These are phyloP conservation scores for Drosophila fungiperda DNA, from an alignment of 2,888 invertebrate species.

Conservation along the genomic window DNA sequence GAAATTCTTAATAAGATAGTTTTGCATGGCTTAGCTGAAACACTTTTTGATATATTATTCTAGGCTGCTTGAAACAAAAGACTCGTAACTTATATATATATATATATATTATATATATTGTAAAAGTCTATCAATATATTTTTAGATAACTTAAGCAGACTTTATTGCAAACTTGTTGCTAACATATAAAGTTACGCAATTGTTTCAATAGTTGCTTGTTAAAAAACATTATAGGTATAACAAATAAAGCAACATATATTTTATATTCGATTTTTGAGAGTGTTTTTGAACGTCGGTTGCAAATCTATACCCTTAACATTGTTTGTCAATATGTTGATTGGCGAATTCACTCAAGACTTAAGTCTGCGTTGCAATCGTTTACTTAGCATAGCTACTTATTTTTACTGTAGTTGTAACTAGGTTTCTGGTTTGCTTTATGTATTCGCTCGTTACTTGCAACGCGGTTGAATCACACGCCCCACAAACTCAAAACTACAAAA, in stretches of 20 bases:
- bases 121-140: background rate
- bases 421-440: constrained; percentile 45
- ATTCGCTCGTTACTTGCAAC: constrained; percentile 44
- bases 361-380: constrained; percentile 6
- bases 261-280: background rate
- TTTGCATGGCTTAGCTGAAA: constrained; percentile 1
- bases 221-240: background rate
- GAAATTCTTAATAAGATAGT: background rate
- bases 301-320: constrained; percentile 2
- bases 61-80: background rate
- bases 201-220: background rate
- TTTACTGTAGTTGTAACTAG: background rate
- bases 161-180: background rate
- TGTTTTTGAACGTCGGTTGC: background rate
- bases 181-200: background rate
- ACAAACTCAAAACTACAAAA: background rate
- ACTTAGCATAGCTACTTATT: background rate
- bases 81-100: background rate
- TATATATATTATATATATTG: background rate
- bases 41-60: background rate
- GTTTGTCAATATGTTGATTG: background rate
- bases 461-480: constrained; percentile 25
- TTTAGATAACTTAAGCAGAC: background rate
- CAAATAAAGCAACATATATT: background rate
- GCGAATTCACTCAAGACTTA: background rate